phyloP scores from a whole-genome alignment of 1,140 invertebrate genomes.

The Mya arenaria region DNA sequence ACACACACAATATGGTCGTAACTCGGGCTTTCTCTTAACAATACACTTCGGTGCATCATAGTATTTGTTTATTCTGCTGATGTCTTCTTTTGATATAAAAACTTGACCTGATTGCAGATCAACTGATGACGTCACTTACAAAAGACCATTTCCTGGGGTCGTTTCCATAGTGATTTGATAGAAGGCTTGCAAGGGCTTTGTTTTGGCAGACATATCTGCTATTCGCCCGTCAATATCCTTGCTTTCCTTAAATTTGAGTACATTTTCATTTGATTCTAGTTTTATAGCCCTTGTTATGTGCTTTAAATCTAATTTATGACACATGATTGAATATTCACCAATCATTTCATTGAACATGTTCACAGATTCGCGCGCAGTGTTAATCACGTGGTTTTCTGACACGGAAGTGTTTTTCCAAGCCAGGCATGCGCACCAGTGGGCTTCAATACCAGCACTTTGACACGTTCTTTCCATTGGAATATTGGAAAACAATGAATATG shows the following conservation, averaged over 20 bases:
- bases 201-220: slow-evolving; percentile 85
- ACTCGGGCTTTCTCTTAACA: slow-evolving; percentile 69
- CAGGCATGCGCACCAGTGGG: slow-evolving; percentile 97
- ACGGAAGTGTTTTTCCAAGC: slow-evolving; percentile 84
- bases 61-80: slow-evolving; percentile 94
- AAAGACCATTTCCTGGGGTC: slow-evolving; percentile 88
- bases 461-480: slow-evolving; percentile 88
- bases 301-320: slow-evolving; percentile 40
- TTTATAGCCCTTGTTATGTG: slow-evolving; percentile 83
- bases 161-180: slow-evolving; percentile 86
- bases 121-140: slow-evolving; percentile 88
- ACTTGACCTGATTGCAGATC: slow-evolving; percentile 84
- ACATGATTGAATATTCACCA: slow-evolving; percentile 83
- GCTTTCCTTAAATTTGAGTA: slow-evolving; percentile 89
- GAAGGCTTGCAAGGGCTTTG: slow-evolving; percentile 34
- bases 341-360: slow-evolving; percentile 86
- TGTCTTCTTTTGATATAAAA: slow-evolving; percentile 87
- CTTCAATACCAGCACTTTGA: slow-evolving; percentile 92
- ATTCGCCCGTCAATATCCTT: slow-evolving; percentile 91
- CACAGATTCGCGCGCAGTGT: slow-evolving; percentile 83
- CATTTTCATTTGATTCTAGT: slow-evolving; percentile 85
- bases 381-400: slow-evolving; percentile 9
- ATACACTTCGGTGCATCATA: slow-evolving; percentile 90
- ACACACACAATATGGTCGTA: slow-evolving; percentile 72
- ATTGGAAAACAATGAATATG: slow-evolving; percentile 86